Percentiles rank a stretch among this genome's conserved stretches.
phyloP scores from a whole-genome alignment of 2,113 vertebrate genomes.

The Himantopus leucocephalus region DNA sequence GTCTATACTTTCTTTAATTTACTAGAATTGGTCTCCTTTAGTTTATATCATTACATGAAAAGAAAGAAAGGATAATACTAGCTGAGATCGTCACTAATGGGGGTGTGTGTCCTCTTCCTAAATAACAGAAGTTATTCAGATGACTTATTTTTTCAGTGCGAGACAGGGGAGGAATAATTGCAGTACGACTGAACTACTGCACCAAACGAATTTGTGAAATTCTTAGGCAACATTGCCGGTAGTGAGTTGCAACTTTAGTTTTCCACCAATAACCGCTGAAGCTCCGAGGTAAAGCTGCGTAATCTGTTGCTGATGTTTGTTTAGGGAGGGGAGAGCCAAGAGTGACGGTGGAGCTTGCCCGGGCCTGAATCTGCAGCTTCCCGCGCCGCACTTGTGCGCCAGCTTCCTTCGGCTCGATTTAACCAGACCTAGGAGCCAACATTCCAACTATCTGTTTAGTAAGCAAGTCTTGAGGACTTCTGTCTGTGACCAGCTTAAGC shows the following conservation, averaged over 20 bases:
- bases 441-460: slow-evolving; percentile 75
- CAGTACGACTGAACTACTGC: not conserved
- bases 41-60: not conserved
- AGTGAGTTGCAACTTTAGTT: not conserved
- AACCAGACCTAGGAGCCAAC: slow-evolving; percentile 48
- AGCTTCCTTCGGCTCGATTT: slow-evolving; percentile 63
- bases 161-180: not conserved
- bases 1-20: not conserved
- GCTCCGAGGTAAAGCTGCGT: not conserved
- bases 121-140: not conserved
- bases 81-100: not conserved
- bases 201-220: not conserved
- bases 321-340: slow-evolving; percentile 29
- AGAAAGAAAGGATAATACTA: not conserved
- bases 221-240: not conserved
- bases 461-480: slow-evolving; percentile 68
- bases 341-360: not conserved
- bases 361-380: slow-evolving; percentile 31
- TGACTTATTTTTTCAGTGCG: not conserved
- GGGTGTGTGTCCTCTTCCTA: not conserved
- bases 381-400: not conserved
- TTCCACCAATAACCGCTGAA: not conserved
- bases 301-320: slow-evolving; percentile 6
- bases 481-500: slow-evolving; percentile 70
- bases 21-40: not conserved